Percentiles rank a stretch among this genome's conserved stretches.
phyloP scores from a whole-genome alignment of 2,113 vertebrate species.

The Phalacrocorax pelagicus region DNA sequence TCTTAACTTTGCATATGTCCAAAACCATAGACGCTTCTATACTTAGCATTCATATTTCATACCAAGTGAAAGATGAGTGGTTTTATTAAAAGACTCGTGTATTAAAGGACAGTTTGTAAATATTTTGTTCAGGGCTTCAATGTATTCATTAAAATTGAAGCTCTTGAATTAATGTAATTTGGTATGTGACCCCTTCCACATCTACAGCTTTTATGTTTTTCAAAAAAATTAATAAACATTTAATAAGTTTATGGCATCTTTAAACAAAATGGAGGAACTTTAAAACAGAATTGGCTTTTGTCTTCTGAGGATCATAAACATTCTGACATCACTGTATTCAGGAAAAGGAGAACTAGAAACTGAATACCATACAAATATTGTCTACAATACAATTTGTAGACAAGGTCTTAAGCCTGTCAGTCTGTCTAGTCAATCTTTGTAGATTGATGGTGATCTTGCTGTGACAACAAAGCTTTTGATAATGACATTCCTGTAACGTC shows the following conservation, averaged over 20 bases:
- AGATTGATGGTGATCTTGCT: background rate
- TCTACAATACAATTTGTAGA: background rate
- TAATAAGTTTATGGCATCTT: background rate
- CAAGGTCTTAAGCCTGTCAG: background rate
- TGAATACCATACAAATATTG: background rate
- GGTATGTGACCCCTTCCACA: accelerated
- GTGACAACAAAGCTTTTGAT: background rate
- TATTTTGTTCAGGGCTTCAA: background rate
- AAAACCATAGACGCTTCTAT: background rate
- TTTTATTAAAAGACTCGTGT: background rate
- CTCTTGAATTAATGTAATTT: background rate
- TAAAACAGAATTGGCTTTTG: background rate
- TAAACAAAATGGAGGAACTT: background rate
- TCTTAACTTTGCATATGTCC: background rate
- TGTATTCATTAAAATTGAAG: background rate
- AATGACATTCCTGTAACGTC: background rate
- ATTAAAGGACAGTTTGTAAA: background rate
- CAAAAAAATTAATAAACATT: background rate
- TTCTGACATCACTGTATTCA: background rate
- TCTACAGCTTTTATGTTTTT: background rate
- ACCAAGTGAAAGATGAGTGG: background rate
- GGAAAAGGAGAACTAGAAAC: background rate
- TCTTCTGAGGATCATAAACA: background rate
- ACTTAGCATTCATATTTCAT: background rate
- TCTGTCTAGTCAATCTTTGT: background rate